Base-by-base conservation (phyloP, 2,797 vertebrate genomes). In the Arnoldichthys spilopterus region DNA sequence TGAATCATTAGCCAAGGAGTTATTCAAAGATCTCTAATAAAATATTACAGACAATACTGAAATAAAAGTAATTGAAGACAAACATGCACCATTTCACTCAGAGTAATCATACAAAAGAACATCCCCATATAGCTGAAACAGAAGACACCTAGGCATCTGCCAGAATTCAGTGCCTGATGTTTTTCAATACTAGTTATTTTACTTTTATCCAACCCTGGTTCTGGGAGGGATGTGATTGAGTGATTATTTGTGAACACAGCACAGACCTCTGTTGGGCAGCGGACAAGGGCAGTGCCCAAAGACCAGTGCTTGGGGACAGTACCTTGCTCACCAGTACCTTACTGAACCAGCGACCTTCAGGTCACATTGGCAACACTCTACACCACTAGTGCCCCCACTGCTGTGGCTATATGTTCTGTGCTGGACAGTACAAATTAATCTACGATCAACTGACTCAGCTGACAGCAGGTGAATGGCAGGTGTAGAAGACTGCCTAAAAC, bases 371-470 rank as follows among this genome's bases (percentile, higher is more conserved):
- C n/a, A n/a, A n/a, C n/a, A n/a, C n/a, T n/a, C n/a, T n/a, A n/a
- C n/a, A n/a, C n/a, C n/a, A n/a, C n/a, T n/a, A n/a, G n/a, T n/a
- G n/a, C n/a, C n/a, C n/a, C n/a, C n/a, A n/a, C n/a, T n/a, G 1
- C 16, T 43, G 32, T 12, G 20, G 12, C 43, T 63, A 56, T 64
- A 47, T 63, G 24, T n/a, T 59, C 63, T 22, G 18, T 30, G 18
- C 74, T 68, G 30, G 66, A 26, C 28, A 47, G 54, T 40, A 16
- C 18, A 53, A 72, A 54, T 43, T 6, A 63, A 22, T 26, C 1
- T n/a, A 49, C 26, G 47, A 16, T 66, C 51, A 78, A 49, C 47
- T 56, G 61, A 72, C 24, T 30, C 2, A 45, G 6, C 58, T 30
- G 47, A 58, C 67, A 53, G 24, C 22, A 63, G 58, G 20, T 62